phyloP scores from a whole-genome alignment of 2,888 invertebrate species.

The Mylabris sibirica region DNA sequence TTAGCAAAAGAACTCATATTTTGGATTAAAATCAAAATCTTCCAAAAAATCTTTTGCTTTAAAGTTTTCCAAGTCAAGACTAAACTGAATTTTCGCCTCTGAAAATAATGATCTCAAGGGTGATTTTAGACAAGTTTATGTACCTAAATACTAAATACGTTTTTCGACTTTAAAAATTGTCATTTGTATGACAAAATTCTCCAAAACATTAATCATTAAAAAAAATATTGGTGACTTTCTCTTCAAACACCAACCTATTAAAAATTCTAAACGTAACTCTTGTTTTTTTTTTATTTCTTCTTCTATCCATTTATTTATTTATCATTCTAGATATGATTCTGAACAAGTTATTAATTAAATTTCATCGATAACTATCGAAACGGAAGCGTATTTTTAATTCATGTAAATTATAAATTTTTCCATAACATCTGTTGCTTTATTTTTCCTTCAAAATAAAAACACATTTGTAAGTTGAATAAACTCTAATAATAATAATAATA shows the following conservation, averaged over 20 bases:
- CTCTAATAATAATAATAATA: no score
- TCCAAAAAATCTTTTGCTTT: no score
- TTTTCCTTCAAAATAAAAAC: background rate
- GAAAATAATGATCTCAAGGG: background rate
- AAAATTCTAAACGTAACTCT: background rate
- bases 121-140: background rate
- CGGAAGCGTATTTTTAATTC: background rate
- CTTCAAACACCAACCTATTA: background rate
- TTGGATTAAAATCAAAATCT: no score
- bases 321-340: background rate
- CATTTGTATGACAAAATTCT: background rate
- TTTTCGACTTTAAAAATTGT: background rate
- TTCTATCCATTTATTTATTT: background rate
- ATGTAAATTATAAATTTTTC: background rate
- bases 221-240: background rate
- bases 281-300: no score
- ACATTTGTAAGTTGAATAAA: no score
- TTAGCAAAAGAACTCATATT: no score
- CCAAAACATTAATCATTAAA: background rate
- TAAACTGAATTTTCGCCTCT: no score
- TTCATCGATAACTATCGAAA: background rate
- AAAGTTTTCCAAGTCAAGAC: no score
- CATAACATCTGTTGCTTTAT: background rate
- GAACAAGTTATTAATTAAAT: background rate
- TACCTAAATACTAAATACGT: no score